A percentile compares a stretch with the other conserved stretches of the same genome.
Conservation (phyloP, 2,113 vertebrate genomes). For the Galeopterus variegatus region DNA sequence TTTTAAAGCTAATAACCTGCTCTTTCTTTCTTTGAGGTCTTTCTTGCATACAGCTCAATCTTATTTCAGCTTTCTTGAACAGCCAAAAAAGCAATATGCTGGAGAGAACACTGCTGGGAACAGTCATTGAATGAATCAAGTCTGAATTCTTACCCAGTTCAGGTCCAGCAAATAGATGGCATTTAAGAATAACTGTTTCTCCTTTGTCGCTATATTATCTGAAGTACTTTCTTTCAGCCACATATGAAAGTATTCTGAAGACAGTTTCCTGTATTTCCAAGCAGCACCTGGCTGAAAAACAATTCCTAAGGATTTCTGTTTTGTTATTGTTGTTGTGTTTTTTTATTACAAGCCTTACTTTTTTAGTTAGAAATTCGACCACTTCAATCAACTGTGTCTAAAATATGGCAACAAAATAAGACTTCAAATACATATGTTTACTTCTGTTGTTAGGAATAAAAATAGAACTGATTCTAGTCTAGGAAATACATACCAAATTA, state of each 20-base stretch:
- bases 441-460: constrained; percentile 49
- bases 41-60: constrained; percentile 81
- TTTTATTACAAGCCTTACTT: constrained; percentile 26
- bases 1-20: constrained; percentile 67
- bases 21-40: constrained; percentile 68
- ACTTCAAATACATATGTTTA: constrained; percentile 59
- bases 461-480: constrained; percentile 25
- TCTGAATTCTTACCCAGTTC: constrained; percentile 75
- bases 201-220: constrained; percentile 74
- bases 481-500: constrained; percentile 15
- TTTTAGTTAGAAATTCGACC: constrained; percentile 27
- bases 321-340: neutral
- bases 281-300: constrained; percentile 31
- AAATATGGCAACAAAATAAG: constrained; percentile 45
- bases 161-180: constrained; percentile 79
- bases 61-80: constrained; percentile 81
- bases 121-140: constrained; percentile 84
- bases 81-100: constrained; percentile 80
- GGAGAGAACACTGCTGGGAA: constrained; percentile 81
- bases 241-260: constrained; percentile 62
- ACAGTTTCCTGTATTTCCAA: constrained; percentile 65
- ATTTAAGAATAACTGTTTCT: constrained; percentile 85
- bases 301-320: neutral
- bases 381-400: constrained; percentile 69
- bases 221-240: constrained; percentile 71